Evolutionary conservation across 2,888 invertebrate genomes (phyloP).

Genomic region (Rhopalosiphum nymphaeae): DNA sequence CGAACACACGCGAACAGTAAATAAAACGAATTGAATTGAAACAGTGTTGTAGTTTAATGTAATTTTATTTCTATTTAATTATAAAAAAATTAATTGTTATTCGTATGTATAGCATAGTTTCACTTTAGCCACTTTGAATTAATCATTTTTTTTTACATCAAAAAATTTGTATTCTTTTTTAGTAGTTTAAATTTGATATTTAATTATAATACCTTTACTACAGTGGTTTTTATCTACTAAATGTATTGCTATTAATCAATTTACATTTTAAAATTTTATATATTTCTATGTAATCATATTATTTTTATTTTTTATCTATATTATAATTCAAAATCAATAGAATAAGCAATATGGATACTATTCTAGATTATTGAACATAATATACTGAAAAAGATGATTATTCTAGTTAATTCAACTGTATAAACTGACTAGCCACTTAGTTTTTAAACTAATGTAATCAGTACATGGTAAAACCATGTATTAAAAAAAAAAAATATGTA

Average conservation of each 20-base stretch:
- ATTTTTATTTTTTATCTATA: background rate
- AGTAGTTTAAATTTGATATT: background rate
- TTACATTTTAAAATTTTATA: background rate
- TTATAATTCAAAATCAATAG: background rate
- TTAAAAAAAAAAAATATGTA: background rate
- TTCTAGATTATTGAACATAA: background rate
- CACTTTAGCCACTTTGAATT: background rate
- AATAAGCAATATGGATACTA: background rate
- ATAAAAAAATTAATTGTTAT: background rate
- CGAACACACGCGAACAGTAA: background rate
- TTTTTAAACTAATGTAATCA: too few relatives aligned
- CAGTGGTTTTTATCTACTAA: background rate
- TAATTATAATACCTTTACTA: background rate
- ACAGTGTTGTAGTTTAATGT: background rate
- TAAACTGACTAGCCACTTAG: background rate
- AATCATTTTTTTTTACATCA: background rate
- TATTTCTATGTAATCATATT: background rate
- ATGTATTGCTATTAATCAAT: background rate
- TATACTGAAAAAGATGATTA: background rate
- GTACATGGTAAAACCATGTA: too few relatives aligned
- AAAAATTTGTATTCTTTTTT: background rate
- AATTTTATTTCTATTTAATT: conserved; percentile 1
- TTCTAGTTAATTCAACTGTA: background rate
- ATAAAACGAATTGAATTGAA: background rate
- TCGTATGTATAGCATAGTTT: background rate